Conservation (phyloP, 2,888 invertebrate genomes). For the Ametastegia equiseti region DNA sequence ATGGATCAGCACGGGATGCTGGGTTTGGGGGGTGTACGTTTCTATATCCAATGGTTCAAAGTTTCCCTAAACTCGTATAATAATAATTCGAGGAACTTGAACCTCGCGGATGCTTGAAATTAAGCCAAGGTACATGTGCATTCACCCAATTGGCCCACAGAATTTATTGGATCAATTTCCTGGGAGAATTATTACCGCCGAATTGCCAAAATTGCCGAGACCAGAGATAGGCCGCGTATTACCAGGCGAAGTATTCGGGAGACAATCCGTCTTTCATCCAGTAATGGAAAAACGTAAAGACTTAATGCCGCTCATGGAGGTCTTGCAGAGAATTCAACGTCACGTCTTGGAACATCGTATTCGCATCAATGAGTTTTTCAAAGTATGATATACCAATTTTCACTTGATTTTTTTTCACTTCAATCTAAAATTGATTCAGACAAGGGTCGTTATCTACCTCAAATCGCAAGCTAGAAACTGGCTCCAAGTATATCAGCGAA, state of each 20-base stretch:
- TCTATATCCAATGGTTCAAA: slow-evolving; percentile 39
- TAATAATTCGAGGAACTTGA: not conserved
- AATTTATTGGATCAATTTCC: slow-evolving; percentile 80
- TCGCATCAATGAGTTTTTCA: slow-evolving; percentile 84
- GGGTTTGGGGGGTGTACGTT: slow-evolving; percentile 78
- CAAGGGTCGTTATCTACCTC: too few relatives aligned
- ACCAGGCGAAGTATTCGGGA: slow-evolving; percentile 77
- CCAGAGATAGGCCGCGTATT: slow-evolving; percentile 81
- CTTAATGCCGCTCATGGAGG: slow-evolving; percentile 77
- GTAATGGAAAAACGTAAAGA: slow-evolving; percentile 77
- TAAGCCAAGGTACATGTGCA: not conserved
- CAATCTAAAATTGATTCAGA: not conserved
- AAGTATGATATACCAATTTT: slow-evolving; percentile 73
- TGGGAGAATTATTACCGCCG: slow-evolving; percentile 82
- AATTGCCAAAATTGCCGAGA: slow-evolving; percentile 83
- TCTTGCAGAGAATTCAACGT: slow-evolving; percentile 83
- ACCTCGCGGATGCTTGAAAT: not conserved
- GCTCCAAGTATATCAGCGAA: too few relatives aligned
- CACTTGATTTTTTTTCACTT: slow-evolving; percentile 14
- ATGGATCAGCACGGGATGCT: slow-evolving; percentile 77
- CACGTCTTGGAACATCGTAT: slow-evolving; percentile 82
- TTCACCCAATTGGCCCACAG: slow-evolving; percentile 65
- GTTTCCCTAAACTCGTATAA: not conserved
- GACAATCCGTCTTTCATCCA: slow-evolving; percentile 80
- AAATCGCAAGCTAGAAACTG: too few relatives aligned